phyloP scores from a whole-genome alignment of 2,797 vertebrate genomes.

The Aulostomus chinensis region DNA sequence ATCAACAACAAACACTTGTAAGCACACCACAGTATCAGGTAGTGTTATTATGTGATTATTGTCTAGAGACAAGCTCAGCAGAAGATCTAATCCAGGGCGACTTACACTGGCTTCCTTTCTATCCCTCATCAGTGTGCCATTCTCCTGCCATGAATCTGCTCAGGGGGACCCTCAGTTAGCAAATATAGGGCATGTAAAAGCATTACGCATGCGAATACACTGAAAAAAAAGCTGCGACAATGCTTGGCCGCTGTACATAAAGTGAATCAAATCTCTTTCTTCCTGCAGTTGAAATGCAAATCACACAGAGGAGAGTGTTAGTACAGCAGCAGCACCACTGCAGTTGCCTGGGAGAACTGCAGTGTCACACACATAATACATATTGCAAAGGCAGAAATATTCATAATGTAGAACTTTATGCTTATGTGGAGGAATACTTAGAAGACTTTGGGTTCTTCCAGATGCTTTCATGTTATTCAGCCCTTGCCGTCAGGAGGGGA shows the following conservation, averaged over 20 bases:
- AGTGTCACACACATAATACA: constrained; percentile 29
- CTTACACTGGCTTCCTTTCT: constrained; percentile 28
- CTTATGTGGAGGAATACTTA: neutral
- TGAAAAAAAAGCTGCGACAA: neutral
- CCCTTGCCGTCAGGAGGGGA: neutral
- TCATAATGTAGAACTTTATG: constrained; percentile 1
- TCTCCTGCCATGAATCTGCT: constrained; percentile 20
- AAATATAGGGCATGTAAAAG: constrained; percentile 1
- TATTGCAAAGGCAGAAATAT: constrained; percentile 5
- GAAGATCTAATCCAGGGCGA: constrained; percentile 55
- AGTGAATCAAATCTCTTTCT: constrained; percentile 43
- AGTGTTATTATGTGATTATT: constrained; percentile 61
- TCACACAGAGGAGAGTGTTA: constrained; percentile 53
- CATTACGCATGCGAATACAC: neutral
- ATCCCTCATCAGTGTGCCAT: constrained; percentile 28
- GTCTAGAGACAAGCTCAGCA: constrained; percentile 47
- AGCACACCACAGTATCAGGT: constrained; percentile 20
- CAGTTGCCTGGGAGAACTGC: constrained; percentile 69
- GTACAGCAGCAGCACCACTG: constrained; percentile 76
- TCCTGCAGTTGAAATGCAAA: constrained; percentile 69
- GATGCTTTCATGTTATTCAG: neutral
- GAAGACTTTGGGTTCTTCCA: neutral
- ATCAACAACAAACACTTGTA: constrained; percentile 7
- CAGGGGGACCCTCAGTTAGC: neutral
- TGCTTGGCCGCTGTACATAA: constrained; percentile 6